Evolutionary conservation across 2,888 invertebrate species (phyloP).

Genomic region (Tipula helvola): DNA sequence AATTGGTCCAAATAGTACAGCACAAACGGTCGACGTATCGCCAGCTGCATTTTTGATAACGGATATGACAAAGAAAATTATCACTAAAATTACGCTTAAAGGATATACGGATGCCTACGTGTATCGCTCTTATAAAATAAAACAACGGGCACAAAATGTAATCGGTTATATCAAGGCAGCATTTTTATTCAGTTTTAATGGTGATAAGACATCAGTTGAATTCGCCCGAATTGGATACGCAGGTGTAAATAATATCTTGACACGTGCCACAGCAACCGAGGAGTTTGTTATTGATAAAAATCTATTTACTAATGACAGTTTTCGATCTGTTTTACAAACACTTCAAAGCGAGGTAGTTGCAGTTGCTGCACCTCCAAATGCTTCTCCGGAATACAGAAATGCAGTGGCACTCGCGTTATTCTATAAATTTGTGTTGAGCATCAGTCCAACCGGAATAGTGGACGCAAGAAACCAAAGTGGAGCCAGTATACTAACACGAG

Average conservation of each 20-base stretch:
- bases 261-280: background rate
- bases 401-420: conserved; percentile 45
- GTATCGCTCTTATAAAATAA: conserved; percentile 47
- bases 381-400: conserved; percentile 54
- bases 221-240: conserved; percentile 46
- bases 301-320: conserved; percentile 26
- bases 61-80: conserved; percentile 36
- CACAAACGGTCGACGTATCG: conserved; percentile 16
- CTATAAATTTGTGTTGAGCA: conserved; percentile 35
- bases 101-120: conserved; percentile 26
- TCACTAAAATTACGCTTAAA: conserved; percentile 24
- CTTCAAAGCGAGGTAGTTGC: conserved; percentile 51
- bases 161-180: conserved; percentile 66
- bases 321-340: conserved; percentile 39
- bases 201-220: conserved; percentile 31
- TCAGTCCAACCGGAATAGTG: conserved; percentile 40
- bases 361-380: conserved; percentile 51
- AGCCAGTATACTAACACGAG: conserved; percentile 44
- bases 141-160: conserved; percentile 58
- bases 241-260: conserved; percentile 37
- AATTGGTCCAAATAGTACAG: conserved; percentile 8
- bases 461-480: conserved; percentile 41
- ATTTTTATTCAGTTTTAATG: conserved; percentile 45
- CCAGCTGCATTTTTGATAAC: conserved; percentile 34
- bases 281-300: background rate